phyloP scores from a whole-genome alignment of 2,888 invertebrate genomes.

The Aquatica leii region DNA sequence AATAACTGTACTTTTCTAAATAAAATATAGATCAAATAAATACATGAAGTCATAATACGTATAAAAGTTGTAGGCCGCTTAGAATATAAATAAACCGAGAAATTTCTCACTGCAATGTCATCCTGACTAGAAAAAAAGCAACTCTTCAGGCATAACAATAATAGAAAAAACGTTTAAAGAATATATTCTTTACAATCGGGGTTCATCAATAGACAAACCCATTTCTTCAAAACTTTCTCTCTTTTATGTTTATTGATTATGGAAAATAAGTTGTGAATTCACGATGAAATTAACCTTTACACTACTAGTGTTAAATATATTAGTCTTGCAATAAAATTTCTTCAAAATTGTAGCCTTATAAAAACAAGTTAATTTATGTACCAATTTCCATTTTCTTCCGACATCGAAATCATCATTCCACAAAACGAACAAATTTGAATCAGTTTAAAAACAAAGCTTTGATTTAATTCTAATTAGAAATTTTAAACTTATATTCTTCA shows the following conservation, averaged over 20 bases:
- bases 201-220: conserved; percentile 12
- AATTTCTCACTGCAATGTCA: conserved; percentile 20
- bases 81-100: conserved; percentile 29
- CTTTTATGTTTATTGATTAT: conserved; percentile 14
- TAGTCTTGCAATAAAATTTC: neutral
- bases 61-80: conserved; percentile 24
- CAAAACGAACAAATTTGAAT: no score
- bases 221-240: conserved; percentile 26
- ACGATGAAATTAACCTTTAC: conserved; percentile 7
- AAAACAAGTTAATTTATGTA: no score
- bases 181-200: conserved; percentile 10
- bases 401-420: no score
- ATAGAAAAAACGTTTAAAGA: conserved; percentile 13
- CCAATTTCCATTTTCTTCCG: no score
- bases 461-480: no score
- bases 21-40: neutral
- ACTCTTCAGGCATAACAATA: conserved; percentile 15
- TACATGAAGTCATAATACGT: neutral
- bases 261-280: conserved; percentile 8
- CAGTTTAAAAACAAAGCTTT: no score
- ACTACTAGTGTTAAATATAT: neutral
- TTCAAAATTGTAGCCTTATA: conserved; percentile 5
- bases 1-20: conserved; percentile 7
- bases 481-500: no score
- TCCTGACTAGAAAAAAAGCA: conserved; percentile 20